Evolutionary conservation across 2,888 invertebrate genomes (phyloP), one percentile per base, ranked within the genome.

Genomic region (Baronia brevicornis): DNA sequence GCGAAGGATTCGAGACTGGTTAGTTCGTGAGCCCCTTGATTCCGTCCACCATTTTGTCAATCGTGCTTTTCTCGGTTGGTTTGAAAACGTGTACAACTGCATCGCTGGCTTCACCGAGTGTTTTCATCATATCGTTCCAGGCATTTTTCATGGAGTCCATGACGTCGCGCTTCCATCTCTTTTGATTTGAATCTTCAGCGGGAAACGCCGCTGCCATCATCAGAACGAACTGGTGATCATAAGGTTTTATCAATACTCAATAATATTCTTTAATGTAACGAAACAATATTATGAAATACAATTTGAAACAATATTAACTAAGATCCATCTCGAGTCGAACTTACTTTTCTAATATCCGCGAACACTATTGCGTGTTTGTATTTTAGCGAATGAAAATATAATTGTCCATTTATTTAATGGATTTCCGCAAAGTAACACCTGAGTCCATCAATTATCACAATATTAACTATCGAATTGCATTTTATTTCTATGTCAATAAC

Each of bases 11-110:
- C 13, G 6, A 24, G 33, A 32, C 21, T 13, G 41, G 44, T 64
- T 65, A 68, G 45, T 67, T 45, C 8, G 51, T 40, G 15, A 74
- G 40, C 31, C 41, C 50, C 39, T 74, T 77, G 23, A 77, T 39
- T 12, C 62, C 60, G 37, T 78, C 77, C 3, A 69, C 60, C 51
- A 78, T 54, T 49, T 77, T 77, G 40, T 70, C 64, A 2, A 74
- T 24, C 3, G 64, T 41, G 31, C 69, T 70, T 43, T 73, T 78
- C 46, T 82, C 79, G 0, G 78, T 78, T 0, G 79, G 80, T 25
- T 73, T 78, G 41, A 80, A 75, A 3, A 73, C 75, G 27, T 79
- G 58, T 2, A 80, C 75, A 0, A 80, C 72, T 0, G 78, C 70
- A 29, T 80, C 78, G 0, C 77, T 66, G 0, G 80, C 82, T 6